Percentiles rank a stretch among this genome's conserved stretches.
phyloP scores from a whole-genome alignment of 2,797 vertebrate genomes.

The Pagetopsis macropterus region DNA sequence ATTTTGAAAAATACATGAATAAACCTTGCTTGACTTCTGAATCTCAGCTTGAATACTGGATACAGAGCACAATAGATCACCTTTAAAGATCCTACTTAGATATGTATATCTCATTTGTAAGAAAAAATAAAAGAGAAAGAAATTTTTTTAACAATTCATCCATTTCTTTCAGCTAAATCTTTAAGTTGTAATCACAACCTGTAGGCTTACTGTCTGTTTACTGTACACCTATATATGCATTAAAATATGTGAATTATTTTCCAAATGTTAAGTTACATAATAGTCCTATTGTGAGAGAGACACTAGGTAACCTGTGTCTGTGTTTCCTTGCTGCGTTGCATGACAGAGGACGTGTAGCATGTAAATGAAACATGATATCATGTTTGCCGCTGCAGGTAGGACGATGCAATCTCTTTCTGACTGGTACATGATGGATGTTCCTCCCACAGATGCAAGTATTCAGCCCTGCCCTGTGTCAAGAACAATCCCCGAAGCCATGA shows the following conservation, averaged over 20 bases:
- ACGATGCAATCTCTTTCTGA: slow-evolving; percentile 34
- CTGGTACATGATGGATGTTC: slow-evolving; percentile 53
- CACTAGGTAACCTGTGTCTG: neutral
- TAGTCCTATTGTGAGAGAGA: neutral
- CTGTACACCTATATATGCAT: neutral
- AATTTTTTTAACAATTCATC: too few species aligned
- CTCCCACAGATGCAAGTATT: slow-evolving; percentile 35
- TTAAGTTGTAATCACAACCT: neutral
- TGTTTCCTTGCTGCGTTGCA: neutral
- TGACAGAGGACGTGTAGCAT: slow-evolving; percentile 18
- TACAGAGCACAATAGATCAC: too few species aligned
- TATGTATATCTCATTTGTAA: too few species aligned
- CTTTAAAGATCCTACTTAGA: neutral
- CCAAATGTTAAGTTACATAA: neutral
- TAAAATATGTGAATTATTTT: neutral
- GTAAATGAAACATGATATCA: slow-evolving; percentile 41
- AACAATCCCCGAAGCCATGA: slow-evolving; percentile 12
- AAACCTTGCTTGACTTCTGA: too few species aligned
- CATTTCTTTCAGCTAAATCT: too few species aligned
- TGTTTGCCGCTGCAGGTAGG: slow-evolving; percentile 41
- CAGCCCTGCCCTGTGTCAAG: slow-evolving; percentile 31
- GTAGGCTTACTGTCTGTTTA: too few species aligned
- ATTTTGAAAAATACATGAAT: neutral
- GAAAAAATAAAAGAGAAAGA: too few species aligned
- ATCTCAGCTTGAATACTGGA: too few species aligned